phyloP scores from a whole-genome alignment of 2,113 vertebrate genomes.

The Phyllostomus hastatus region DNA sequence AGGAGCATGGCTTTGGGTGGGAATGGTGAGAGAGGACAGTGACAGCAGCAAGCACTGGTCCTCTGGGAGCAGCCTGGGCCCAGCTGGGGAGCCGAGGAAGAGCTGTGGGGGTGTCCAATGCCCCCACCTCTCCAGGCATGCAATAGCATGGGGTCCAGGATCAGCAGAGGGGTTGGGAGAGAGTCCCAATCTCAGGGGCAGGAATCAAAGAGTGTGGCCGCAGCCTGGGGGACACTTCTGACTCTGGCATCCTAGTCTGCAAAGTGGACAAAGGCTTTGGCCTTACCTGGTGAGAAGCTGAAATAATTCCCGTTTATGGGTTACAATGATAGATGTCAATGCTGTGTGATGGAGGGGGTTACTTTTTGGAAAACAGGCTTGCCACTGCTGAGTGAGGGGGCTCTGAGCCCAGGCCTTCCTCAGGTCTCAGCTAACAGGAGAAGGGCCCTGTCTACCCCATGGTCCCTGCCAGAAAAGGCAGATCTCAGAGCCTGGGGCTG shows the following conservation, averaged over 20 bases:
- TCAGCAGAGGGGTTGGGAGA: too few species aligned
- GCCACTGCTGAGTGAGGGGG: background rate
- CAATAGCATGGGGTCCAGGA: background rate
- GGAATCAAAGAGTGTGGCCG: background rate
- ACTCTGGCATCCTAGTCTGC: background rate
- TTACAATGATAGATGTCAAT: background rate
- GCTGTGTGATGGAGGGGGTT: background rate
- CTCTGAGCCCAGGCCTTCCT: too few species aligned
- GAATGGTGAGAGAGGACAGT: background rate
- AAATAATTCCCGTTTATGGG: fast-evolving
- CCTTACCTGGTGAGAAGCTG: background rate
- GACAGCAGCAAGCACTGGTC: background rate
- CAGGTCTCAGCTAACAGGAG: background rate
- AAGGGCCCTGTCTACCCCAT: background rate
- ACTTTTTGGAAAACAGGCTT: background rate
- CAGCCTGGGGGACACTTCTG: background rate
- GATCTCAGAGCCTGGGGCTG: background rate
- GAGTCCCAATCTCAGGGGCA: background rate
- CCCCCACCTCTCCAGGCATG: background rate
- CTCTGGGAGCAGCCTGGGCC: background rate
- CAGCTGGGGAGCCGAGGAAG: background rate
- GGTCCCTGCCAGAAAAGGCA: background rate
- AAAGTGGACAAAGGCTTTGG: background rate
- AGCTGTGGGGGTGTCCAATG: fast-evolving
- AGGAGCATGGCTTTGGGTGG: background rate